Conservation (phyloP, 64 coral and sea anemone species). For the Pachyseris speciosa region DNA sequence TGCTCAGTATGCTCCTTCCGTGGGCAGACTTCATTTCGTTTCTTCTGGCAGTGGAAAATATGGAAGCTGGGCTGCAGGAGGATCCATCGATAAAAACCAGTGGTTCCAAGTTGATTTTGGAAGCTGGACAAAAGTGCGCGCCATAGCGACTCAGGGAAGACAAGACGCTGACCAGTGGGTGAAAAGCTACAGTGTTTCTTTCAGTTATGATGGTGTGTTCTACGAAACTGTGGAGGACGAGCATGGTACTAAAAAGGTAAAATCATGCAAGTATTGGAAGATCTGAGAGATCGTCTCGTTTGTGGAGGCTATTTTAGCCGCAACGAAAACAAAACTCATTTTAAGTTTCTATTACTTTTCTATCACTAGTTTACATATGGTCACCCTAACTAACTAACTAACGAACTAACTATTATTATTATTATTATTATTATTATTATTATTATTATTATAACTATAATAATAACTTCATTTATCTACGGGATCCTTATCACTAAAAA, state of each 20-base stretch:
- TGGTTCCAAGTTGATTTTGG: slow-evolving; percentile 67
- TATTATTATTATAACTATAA: too few species aligned
- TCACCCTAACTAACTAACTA: too few species aligned
- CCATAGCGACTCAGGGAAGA: slow-evolving; percentile 38
- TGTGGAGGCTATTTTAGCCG: too few species aligned
- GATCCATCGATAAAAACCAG: slow-evolving; percentile 15
- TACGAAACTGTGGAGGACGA: background rate
- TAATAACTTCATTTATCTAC: too few species aligned
- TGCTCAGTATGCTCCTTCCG: background rate
- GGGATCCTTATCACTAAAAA: too few species aligned
- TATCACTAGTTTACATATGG: too few species aligned
- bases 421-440: too few species aligned
- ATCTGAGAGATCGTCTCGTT: too few species aligned
- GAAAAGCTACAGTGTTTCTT: slow-evolving; percentile 46
- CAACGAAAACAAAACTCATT: too few species aligned
- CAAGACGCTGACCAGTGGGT: slow-evolving; percentile 50
- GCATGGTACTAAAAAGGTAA: background rate
- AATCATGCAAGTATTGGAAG: too few species aligned
- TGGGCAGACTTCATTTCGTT: slow-evolving; percentile 39
- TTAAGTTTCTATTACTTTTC: too few species aligned
- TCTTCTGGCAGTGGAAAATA: slow-evolving; percentile 14
- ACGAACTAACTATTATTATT: too few species aligned
- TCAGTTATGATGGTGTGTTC: slow-evolving; percentile 28
- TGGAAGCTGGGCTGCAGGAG: slow-evolving; percentile 38
- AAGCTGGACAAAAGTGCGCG: slow-evolving; percentile 12